phyloP scores from a whole-genome alignment of 2,113 vertebrate species.

The Ceyx melanurus region DNA sequence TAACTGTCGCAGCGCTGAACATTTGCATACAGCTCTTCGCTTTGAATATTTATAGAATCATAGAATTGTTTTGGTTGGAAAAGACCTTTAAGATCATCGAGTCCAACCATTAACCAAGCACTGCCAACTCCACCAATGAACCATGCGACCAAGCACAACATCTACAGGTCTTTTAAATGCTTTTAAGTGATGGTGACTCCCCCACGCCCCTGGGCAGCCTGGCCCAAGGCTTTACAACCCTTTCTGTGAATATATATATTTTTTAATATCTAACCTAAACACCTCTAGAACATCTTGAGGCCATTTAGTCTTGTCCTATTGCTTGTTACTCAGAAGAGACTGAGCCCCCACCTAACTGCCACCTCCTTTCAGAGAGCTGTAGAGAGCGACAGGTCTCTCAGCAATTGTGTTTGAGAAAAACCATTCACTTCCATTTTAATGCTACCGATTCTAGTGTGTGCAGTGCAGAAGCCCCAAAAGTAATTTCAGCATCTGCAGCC shows the following conservation, averaged over 20 bases:
- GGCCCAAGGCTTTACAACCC: background rate
- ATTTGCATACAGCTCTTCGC: too few species aligned
- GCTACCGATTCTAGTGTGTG: rapidly evolving
- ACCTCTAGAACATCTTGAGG: background rate
- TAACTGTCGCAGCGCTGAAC: too few species aligned
- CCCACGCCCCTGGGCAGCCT: too few species aligned
- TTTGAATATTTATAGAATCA: background rate
- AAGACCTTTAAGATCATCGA: background rate
- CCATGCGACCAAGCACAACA: background rate
- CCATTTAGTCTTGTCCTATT: background rate
- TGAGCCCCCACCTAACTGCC: background rate
- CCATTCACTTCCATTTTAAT: background rate
- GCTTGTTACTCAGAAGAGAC: background rate
- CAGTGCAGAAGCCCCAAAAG: background rate
- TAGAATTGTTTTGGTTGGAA: background rate
- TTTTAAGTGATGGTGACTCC: background rate
- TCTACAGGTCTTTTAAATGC: background rate
- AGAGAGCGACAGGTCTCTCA: background rate
- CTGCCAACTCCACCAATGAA: background rate
- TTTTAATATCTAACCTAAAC: background rate
- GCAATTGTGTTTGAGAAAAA: background rate
- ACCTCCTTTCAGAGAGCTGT: background rate
- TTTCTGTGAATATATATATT: background rate
- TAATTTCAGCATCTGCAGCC: background rate
- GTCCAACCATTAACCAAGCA: background rate